These are phyloP conservation scores for Microtus oregoni DNA, from an alignment of 2,113 vertebrate species.

Conservation along the genomic window DNA sequence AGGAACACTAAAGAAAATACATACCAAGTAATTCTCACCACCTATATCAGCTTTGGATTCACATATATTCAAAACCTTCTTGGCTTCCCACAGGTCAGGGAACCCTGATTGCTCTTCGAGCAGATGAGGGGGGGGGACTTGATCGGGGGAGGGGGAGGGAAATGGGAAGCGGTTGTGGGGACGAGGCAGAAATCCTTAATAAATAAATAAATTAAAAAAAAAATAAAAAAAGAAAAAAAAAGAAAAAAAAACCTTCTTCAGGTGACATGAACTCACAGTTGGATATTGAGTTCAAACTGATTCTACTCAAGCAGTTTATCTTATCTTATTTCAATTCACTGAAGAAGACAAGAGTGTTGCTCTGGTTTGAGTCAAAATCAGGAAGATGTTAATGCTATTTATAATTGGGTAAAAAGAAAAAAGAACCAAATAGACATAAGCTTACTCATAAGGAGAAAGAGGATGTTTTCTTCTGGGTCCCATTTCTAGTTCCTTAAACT, in stretches of 20 bases:
- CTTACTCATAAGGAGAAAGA: constrained; percentile 1
- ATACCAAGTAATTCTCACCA: not conserved
- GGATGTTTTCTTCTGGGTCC: not conserved
- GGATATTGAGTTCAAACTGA: not conserved
- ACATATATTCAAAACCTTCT: not conserved
- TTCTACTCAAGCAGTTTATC: not conserved
- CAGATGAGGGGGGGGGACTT: no score
- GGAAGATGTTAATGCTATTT: constrained; percentile 29
- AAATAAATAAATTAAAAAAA: no score
- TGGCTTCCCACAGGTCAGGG: no score
- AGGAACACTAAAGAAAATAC: not conserved
- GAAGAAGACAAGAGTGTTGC: not conserved
- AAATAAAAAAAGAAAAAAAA: no score
- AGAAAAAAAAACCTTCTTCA: not conserved
- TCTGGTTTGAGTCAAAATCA: constrained; percentile 3
- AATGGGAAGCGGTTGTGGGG: no score
- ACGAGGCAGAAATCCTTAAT: no score
- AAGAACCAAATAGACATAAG: constrained; percentile 6
- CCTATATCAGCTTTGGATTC: not conserved
- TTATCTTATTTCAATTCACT: constrained; percentile 44
- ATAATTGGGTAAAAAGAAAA: not conserved
- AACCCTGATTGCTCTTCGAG: no score
- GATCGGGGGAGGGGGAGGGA: no score
- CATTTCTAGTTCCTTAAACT: constrained; percentile 61
- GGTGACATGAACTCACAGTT: constrained; percentile 27